These are phyloP conservation scores for Xylocampa areola DNA, from an alignment of 2,888 invertebrate species.

Conservation along the genomic window DNA sequence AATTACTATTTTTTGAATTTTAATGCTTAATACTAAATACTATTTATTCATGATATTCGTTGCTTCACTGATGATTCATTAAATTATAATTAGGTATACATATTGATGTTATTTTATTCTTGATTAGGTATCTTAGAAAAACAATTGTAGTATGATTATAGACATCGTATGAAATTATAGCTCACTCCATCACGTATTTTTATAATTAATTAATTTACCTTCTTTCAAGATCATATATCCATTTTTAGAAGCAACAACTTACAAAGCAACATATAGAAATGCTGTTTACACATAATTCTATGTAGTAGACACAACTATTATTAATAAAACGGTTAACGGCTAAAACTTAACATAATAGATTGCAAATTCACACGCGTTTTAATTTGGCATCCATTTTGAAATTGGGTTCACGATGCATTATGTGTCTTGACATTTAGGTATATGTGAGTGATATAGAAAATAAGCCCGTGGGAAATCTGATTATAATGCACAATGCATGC, in stretches of 20 bases:
- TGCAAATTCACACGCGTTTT: conserved; percentile 51
- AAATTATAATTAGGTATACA: no score
- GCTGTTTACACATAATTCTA: conserved; percentile 6
- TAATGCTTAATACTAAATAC: no score
- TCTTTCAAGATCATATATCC: neutral
- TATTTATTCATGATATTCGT: no score
- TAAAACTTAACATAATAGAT: conserved; percentile 42
- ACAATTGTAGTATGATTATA: no score
- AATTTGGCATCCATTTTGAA: conserved; percentile 48
- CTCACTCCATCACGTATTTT: no score
- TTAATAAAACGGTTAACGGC: conserved; percentile 33
- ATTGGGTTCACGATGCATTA: conserved; percentile 40
- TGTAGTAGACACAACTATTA: conserved; percentile 6
- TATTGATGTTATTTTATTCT: no score
- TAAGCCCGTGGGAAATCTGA: conserved; percentile 53
- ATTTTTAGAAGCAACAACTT: neutral
- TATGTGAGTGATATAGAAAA: conserved; percentile 39
- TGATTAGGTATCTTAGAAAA: no score
- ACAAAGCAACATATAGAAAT: conserved; percentile 2
- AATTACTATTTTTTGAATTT: no score
- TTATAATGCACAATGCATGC: conserved; percentile 40
- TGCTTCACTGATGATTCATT: no score
- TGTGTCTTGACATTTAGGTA: conserved; percentile 46
- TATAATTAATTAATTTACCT: neutral
- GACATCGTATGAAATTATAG: no score